phyloP scores from a whole-genome alignment of 2,888 invertebrate genomes.

The Trissolcus brochymenae region DNA sequence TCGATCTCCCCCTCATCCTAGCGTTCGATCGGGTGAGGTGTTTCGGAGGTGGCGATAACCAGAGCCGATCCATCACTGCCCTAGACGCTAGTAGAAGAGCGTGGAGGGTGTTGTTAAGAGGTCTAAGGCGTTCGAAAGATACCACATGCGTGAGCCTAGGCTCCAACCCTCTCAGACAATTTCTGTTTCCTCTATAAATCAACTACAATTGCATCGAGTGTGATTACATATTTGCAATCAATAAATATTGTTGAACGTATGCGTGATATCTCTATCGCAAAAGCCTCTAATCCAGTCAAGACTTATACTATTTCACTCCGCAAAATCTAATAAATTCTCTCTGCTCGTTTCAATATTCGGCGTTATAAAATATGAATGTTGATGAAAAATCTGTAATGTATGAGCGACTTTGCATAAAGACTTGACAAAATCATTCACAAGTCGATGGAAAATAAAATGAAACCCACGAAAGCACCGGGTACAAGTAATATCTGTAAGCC shows the following conservation, averaged over 20 bases:
- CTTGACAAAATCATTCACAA: slow-evolving; percentile 39
- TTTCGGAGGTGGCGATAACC: slow-evolving; percentile 74
- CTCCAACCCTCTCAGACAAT: slow-evolving; percentile 55
- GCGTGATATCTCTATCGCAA: slow-evolving; percentile 49
- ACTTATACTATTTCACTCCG: slow-evolving; percentile 10
- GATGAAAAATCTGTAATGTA: slow-evolving; percentile 19
- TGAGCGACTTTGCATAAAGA: slow-evolving; percentile 35
- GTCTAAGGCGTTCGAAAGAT: slow-evolving; percentile 58
- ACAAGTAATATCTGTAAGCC: slow-evolving; percentile 69
- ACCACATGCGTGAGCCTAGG: slow-evolving; percentile 57
- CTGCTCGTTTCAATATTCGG: slow-evolving; percentile 7
- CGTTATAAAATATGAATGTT: slow-evolving; percentile 20
- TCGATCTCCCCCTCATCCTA: slow-evolving; percentile 39
- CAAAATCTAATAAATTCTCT: slow-evolving; percentile 1
- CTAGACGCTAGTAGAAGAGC: slow-evolving; percentile 55
- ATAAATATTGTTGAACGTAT: slow-evolving; percentile 44
- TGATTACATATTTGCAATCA: slow-evolving; percentile 57
- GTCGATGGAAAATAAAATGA: slow-evolving; percentile 49
- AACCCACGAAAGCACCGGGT: slow-evolving; percentile 33
- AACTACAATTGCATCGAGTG: slow-evolving; percentile 51
- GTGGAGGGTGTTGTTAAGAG: slow-evolving; percentile 56
- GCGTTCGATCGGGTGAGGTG: slow-evolving; percentile 61
- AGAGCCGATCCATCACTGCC: slow-evolving; percentile 75
- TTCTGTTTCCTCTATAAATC: slow-evolving; percentile 56
- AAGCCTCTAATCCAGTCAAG: neutral